Percentiles rank a stretch among this genome's conserved stretches.
phyloP scores from a whole-genome alignment of 1,140 invertebrate species.

The Drosophila cardini region DNA sequence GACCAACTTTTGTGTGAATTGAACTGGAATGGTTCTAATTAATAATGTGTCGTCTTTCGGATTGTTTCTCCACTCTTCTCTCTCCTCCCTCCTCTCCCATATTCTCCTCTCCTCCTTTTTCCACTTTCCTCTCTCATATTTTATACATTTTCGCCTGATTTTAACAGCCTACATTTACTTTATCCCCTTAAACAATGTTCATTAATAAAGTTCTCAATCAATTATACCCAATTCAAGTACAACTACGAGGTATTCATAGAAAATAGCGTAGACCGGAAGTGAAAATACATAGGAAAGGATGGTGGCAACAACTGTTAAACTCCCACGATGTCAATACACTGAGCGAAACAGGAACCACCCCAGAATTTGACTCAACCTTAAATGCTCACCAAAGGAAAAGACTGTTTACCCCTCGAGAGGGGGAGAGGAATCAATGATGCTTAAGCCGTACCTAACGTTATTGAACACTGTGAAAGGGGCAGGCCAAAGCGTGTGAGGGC shows the following conservation, averaged over 20 bases:
- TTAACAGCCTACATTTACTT: too few relatives aligned
- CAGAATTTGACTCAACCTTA: background rate
- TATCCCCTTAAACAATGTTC: background rate
- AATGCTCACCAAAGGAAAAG: background rate
- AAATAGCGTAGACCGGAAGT: constrained; percentile 32
- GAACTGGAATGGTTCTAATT: too few relatives aligned
- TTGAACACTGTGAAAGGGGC: constrained; percentile 31
- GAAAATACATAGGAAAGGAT: constrained; percentile 41
- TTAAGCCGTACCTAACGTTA: constrained; percentile 46
- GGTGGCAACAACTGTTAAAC: constrained; percentile 57
- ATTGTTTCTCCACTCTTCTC: too few relatives aligned
- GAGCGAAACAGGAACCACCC: constrained; percentile 46
- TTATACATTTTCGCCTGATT: too few relatives aligned
- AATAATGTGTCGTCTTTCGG: too few relatives aligned
- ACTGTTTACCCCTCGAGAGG: constrained; percentile 9
- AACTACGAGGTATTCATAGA: background rate
- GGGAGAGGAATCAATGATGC: constrained; percentile 46
- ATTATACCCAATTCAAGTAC: background rate
- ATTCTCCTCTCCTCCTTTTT: too few relatives aligned
- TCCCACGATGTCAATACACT: constrained; percentile 71
- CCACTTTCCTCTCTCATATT: too few relatives aligned
- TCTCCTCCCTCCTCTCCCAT: too few relatives aligned
- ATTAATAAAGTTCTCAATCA: background rate
- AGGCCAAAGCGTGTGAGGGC: constrained; percentile 1
- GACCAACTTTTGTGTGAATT: too few relatives aligned